Evolutionary conservation across 1,140 invertebrate genomes (phyloP), one percentile per base, ranked within the genome.

Genomic region (Manduca sexta): DNA sequence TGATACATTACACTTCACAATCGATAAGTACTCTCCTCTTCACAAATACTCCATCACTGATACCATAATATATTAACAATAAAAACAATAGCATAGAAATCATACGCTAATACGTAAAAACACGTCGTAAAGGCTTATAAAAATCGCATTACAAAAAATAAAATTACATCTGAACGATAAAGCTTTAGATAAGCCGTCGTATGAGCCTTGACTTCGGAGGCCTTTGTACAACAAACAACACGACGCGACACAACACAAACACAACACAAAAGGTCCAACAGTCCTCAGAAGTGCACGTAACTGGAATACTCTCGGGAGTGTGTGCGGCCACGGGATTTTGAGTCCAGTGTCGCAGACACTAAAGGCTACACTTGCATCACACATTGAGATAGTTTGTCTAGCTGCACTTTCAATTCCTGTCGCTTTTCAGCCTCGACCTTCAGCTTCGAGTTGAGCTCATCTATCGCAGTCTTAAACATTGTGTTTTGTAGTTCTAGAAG

Each of bases 301-400:
- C 48, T 49, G 33, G 62, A 55, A 44, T 56, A 61, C 13, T 57
- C 51, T 45, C 52, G 51, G 18, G 29, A 41, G 8, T 6, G 17
- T 6, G 13, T 17, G 33, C 39, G 40, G 33, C 37, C 45, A 44
- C 42, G 45, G 29, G 8, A 10, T 1, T 10, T 45, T 33, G 40
- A 34, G 17, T 13, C 30, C 29, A 34, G 33, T 49, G 55, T 41
- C 43, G n/a, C 18, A 2, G 0, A 38, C 43, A 42, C 2, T 50
- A 59, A 37, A 29, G 51, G 63, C 71, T 87, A 90, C 67, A 90
- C 88, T 66, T 89, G 88, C 50, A 88, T 90, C 63, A 89, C 88
- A 69, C 89, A 90, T 51, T 88, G 86, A 43, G 87, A 86, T 46
- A 91, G 80, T 71, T 90, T 90, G 45, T 89, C 89, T 35, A 91